Percentiles rank a stretch among this genome's conserved stretches.
phyloP scores from a whole-genome alignment of 2,113 vertebrate genomes.

The Spheniscus mendiculus region DNA sequence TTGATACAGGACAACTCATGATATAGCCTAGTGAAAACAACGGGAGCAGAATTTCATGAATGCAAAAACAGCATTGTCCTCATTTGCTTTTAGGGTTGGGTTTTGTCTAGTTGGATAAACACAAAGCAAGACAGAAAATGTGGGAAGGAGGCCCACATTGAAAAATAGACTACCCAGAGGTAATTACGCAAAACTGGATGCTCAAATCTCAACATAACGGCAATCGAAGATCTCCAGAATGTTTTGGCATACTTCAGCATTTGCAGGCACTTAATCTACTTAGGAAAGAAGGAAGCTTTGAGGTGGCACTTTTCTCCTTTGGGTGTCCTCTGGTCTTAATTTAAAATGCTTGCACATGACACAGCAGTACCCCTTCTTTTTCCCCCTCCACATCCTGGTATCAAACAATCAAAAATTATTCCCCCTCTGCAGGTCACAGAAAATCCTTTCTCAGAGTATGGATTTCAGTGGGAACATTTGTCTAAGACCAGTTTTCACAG shows the following conservation, averaged over 20 bases:
- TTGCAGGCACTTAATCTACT: not conserved
- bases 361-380: not conserved
- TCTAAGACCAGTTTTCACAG: not conserved
- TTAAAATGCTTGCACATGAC: not conserved
- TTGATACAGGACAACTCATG: not conserved
- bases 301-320: not conserved
- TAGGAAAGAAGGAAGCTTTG: not conserved
- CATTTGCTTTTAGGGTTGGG: not conserved
- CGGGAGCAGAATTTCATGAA: not conserved
- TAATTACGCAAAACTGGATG: not conserved
- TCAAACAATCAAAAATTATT: not conserved
- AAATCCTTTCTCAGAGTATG: not conserved
- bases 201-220: not conserved
- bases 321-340: not conserved
- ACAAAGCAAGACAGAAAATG: not conserved
- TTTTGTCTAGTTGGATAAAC: not conserved
- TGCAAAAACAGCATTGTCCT: fast-evolving
- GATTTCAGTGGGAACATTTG: not conserved
- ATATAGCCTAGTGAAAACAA: not conserved
- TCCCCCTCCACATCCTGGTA: not conserved
- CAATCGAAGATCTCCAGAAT: not conserved
- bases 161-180: not conserved
- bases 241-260: not conserved
- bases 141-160: not conserved
- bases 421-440: not conserved